A percentile compares a stretch with the other conserved stretches of the same genome.
Evolutionary conservation across 2,113 vertebrate genomes (phyloP).

Genomic region (Megaleporinus macrocephalus): DNA sequence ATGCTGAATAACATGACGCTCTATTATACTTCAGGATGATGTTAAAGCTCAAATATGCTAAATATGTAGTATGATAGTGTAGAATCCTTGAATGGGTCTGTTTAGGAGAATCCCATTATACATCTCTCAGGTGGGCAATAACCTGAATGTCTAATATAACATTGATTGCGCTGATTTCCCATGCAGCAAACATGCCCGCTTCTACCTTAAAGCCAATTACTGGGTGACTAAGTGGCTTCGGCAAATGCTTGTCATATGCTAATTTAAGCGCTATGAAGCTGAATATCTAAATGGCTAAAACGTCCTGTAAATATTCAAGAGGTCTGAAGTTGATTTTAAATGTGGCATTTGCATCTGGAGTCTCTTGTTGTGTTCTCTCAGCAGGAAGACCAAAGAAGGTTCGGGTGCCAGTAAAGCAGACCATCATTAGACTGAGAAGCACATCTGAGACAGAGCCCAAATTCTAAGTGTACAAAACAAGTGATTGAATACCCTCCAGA

Average conservation of each 20-base stretch:
- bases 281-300: neutral
- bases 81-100: neutral
- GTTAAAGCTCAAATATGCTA: neutral
- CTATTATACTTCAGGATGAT: neutral
- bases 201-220: conserved; percentile 2
- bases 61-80: neutral
- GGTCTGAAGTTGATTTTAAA: conserved; percentile 5
- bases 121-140: neutral
- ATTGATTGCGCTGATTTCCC: neutral
- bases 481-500: neutral
- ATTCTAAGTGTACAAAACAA: neutral
- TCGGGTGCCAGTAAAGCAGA: no score
- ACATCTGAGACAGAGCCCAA: neutral
- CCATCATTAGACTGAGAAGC: no score
- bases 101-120: neutral
- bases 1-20: neutral
- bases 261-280: neutral
- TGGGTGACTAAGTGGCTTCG: neutral
- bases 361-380: neutral
- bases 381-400: neutral
- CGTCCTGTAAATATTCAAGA: neutral
- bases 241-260: conserved; percentile 4
- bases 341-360: neutral
- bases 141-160: neutral
- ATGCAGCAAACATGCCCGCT: neutral